Percentiles rank a stretch among this genome's conserved stretches.
Conservation (phyloP, 2,797 vertebrate genomes). For the Microctenopoma lineatum region DNA sequence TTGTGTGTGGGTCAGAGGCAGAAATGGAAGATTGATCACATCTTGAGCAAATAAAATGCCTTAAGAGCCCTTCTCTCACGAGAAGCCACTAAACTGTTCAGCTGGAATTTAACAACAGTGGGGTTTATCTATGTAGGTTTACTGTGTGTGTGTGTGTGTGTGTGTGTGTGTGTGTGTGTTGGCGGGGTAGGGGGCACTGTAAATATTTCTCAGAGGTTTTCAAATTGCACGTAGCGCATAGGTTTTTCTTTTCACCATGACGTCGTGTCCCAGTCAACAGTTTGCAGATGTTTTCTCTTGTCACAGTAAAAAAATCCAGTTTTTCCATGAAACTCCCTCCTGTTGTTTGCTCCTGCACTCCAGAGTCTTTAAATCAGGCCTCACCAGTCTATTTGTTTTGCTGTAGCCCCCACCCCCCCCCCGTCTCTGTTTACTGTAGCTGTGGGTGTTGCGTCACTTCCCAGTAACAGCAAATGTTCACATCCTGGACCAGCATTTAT, state of each 20-base stretch:
- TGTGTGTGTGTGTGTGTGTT: too few species aligned
- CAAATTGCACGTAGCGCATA: slow-evolving; percentile 19
- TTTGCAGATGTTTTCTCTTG: slow-evolving; percentile 55
- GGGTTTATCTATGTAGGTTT: background rate
- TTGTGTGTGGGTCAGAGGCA: background rate
- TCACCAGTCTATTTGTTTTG: slow-evolving; percentile 32
- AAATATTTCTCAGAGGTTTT: slow-evolving; percentile 28
- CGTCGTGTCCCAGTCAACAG: slow-evolving; percentile 45
- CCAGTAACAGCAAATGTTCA: slow-evolving; percentile 44
- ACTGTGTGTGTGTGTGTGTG: background rate
- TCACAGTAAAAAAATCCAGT: slow-evolving; percentile 17
- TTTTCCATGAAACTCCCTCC: slow-evolving; percentile 17
- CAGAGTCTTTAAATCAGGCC: slow-evolving; percentile 8
- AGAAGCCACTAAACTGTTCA: slow-evolving; percentile 18
- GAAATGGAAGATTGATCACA: slow-evolving; percentile 52
- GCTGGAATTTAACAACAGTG: slow-evolving; percentile 1
- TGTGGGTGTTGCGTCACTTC: slow-evolving; percentile 49
- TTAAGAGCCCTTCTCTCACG: slow-evolving; percentile 20
- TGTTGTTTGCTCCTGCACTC: slow-evolving; percentile 15
- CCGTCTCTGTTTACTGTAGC: slow-evolving; percentile 51
- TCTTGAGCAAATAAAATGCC: slow-evolving; percentile 39
- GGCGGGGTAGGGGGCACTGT: slow-evolving; percentile 1
- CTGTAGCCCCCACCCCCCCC: background rate
- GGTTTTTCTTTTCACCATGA: slow-evolving; percentile 33
- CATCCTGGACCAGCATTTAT: slow-evolving; percentile 16